Conservation (phyloP, 2,888 invertebrate species). For the Hermaeophaga mercurialis region DNA sequence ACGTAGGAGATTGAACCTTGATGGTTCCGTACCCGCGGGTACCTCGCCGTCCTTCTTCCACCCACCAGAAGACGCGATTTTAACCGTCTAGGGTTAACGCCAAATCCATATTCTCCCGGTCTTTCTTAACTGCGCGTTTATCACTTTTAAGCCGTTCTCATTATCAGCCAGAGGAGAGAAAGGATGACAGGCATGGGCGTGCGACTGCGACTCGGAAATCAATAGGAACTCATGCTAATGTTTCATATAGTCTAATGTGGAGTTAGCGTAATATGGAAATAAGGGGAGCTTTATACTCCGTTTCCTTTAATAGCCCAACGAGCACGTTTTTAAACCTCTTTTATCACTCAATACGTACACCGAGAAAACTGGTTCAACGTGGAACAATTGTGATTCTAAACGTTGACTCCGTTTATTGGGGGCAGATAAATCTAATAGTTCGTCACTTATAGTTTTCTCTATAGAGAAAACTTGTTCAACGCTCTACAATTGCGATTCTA, state of each 20-base stretch:
- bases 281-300: conserved; percentile 15
- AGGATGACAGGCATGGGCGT: conserved; percentile 28
- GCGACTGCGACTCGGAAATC: conserved; percentile 18
- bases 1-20: conserved; percentile 55
- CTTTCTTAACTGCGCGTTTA: conserved; percentile 43
- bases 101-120: conserved; percentile 45
- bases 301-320: conserved; percentile 16
- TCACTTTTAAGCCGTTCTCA: conserved; percentile 42
- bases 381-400: too few relatives aligned
- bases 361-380: too few relatives aligned
- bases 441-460: too few relatives aligned
- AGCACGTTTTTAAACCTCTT: conserved; percentile 9
- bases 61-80: conserved; percentile 41
- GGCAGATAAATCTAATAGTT: too few relatives aligned
- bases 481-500: too few relatives aligned
- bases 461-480: too few relatives aligned
- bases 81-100: conserved; percentile 42
- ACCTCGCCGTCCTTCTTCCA: conserved; percentile 40
- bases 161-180: conserved; percentile 33
- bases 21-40: conserved; percentile 51
- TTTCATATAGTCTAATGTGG: conserved; percentile 17
- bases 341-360: too few relatives aligned
- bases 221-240: conserved; percentile 24
- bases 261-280: conserved; percentile 21
- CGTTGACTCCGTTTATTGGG: too few relatives aligned